Base-by-base conservation (phyloP, 2,113 vertebrate species). In the Calyptomena viridis region DNA sequence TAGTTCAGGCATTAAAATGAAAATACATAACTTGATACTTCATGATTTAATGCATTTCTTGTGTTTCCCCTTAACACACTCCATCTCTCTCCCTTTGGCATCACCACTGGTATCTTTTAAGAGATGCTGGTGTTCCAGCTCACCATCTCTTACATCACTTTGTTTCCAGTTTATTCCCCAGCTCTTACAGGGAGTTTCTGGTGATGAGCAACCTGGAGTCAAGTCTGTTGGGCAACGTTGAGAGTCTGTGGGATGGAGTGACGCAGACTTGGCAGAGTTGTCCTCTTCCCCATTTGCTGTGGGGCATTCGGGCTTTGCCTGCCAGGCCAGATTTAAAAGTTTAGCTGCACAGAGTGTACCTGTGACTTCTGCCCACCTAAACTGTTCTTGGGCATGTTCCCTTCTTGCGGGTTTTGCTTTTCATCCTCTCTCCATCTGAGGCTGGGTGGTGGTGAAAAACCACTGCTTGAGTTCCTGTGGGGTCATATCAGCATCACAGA, bases 401-500 rank as follows among this genome's bases (percentile, higher is more conserved):
- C 23, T 72, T 67, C 56, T 68, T 40, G 7, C 0, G 58, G n/a
- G 19, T 42, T 81, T 81, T n/a, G 16, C 42, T 77, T 35, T 40
- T 35, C 1, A 1, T 56, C 27, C 3, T 56, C 3, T 56, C 21
- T 35, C 53, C 0, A 0, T 47, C 0, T 4, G 16, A 62, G 44
- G 37, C 50, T 50, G 9, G 14, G 37, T 2, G 1, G 14, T 47
- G 64, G 9, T 69, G 40, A 66, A 52, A 33, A 69, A 3, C 30
- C 77, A 9, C 30, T 89, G n/a, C 23, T 30, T 16, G 14, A 2
- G 27, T 25, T 47, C 33, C 40, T 31, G 27, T 74, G 66, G 6
- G 35, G 27, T 30, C 44, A 6, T 17, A 17, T 23, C 16, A 44
- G 23, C 47, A 16, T 35, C 27, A 19, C 15, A 58, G 69, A 11